Conservation (phyloP, 2,888 invertebrate species). For the Noctua pronuba region DNA sequence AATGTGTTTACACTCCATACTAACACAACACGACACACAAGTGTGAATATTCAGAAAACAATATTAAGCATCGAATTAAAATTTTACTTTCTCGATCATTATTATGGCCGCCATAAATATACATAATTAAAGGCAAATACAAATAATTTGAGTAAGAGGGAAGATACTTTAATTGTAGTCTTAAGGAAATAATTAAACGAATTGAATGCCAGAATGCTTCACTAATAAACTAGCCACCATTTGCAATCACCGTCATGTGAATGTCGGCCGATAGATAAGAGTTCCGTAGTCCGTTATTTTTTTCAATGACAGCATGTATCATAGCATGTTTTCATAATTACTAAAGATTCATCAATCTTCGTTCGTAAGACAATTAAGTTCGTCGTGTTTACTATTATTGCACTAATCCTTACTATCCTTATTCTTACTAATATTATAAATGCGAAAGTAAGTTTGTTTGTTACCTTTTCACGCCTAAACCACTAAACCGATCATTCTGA, state of each 20-base stretch:
- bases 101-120: conserved; percentile 3
- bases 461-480: too few relatives aligned
- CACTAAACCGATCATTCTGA: too few relatives aligned
- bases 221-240: background rate
- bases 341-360: background rate
- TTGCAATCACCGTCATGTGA: background rate
- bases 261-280: background rate
- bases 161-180: background rate
- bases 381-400: background rate
- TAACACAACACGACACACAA: background rate
- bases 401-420: too few relatives aligned
- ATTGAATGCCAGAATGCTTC: conserved; percentile 1
- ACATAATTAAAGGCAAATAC: background rate
- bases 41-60: conserved; percentile 11
- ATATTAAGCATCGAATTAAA: conserved; percentile 5
- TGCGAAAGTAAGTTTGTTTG: too few relatives aligned
- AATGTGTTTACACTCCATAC: background rate
- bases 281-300: background rate
- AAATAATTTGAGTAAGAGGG: conserved; percentile 1
- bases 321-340: background rate
- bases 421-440: too few relatives aligned
- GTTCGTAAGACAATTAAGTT: background rate
- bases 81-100: conserved; percentile 18
- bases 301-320: background rate
- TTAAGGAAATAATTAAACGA: conserved; percentile 25